These are phyloP conservation scores for Podarcis cretensis DNA, from an alignment of 2,113 vertebrate genomes.

Conservation along the genomic window DNA sequence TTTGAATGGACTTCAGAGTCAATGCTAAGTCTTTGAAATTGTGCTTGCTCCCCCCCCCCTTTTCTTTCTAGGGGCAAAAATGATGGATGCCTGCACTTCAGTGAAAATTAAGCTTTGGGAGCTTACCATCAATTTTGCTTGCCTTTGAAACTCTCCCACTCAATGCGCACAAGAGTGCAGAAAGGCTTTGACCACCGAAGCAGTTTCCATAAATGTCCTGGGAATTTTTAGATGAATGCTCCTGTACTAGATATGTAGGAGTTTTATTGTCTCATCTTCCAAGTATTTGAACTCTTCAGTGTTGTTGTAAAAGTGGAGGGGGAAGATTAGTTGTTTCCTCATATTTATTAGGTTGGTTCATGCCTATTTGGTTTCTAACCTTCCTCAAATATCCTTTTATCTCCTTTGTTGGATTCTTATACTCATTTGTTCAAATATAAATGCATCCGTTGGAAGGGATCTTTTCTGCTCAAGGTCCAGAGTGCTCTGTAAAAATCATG, in stretches of 20 bases:
- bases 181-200: constrained; percentile 17
- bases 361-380: background rate
- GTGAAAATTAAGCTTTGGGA: background rate
- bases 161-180: background rate
- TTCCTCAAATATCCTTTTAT: background rate
- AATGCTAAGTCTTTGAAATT: background rate
- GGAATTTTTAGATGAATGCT: constrained; percentile 27
- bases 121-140: constrained; percentile 8
- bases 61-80: background rate
- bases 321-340: background rate
- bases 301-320: constrained; percentile 10
- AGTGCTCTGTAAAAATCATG: background rate
- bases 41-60: background rate
- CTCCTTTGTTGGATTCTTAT: background rate
- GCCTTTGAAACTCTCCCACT: constrained; percentile 24
- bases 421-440: background rate
- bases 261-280: constrained; percentile 28
- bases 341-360: background rate
- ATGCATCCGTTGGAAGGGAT: background rate
- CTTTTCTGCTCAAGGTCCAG: background rate
- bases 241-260: constrained; percentile 18
- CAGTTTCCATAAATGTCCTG: constrained; percentile 26
- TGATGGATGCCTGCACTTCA: background rate
- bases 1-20: background rate
- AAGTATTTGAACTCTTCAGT: constrained; percentile 12